phyloP scores from a whole-genome alignment of 2,797 vertebrate genomes.

The Anguilla anguilla region DNA sequence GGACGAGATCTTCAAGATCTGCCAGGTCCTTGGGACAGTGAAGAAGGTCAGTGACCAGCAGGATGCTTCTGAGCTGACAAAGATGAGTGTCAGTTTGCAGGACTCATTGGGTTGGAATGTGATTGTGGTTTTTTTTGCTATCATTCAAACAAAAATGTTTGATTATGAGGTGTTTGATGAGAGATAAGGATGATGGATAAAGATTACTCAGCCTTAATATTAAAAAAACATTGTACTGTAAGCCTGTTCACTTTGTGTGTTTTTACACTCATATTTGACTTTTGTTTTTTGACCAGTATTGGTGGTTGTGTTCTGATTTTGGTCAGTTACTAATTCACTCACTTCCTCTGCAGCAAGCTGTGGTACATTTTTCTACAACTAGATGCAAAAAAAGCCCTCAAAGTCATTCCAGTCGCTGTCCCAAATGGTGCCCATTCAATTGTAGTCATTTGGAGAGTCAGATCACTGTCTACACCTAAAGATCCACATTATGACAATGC shows the following conservation, averaged over 20 bases:
- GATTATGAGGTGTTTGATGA: neutral
- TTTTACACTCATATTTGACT: neutral
- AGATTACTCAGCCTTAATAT: neutral
- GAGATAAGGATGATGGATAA: neutral
- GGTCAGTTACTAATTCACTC: neutral
- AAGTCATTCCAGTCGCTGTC: neutral
- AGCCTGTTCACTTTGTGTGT: neutral
- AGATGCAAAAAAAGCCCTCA: neutral
- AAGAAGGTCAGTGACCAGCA: constrained; percentile 80
- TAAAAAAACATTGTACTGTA: neutral
- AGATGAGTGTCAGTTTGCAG: neutral
- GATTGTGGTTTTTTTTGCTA: neutral
- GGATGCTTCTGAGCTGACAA: neutral
- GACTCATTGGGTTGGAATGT: neutral
- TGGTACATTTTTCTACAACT: neutral
- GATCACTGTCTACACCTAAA: constrained; percentile 11
- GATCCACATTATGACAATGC: constrained; percentile 8
- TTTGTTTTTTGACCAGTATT: neutral
- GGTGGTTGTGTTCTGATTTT: neutral
- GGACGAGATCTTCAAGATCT: constrained; percentile 98
- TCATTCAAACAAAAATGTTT: neutral
- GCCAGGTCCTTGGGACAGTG: constrained; percentile 95
- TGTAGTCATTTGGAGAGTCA: neutral
- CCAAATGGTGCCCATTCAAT: neutral
- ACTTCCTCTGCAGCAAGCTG: neutral